Evolutionary conservation across 2,888 invertebrate genomes (phyloP).

Genomic region (Watsonalla binaria): DNA sequence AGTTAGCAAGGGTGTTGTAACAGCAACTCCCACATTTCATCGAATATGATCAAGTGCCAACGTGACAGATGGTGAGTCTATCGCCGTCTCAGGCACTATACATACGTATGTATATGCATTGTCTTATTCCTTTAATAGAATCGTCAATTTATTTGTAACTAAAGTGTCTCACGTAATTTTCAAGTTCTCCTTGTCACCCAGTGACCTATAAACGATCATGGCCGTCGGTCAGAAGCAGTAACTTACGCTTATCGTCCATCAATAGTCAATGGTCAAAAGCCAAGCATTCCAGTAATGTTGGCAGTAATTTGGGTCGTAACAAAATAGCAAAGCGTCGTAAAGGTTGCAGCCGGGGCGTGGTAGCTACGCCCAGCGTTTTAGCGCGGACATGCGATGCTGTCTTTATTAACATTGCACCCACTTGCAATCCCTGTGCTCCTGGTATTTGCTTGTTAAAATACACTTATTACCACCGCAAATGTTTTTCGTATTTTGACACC

Average conservation of each 20-base stretch:
- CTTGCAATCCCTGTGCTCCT: conserved; percentile 33
- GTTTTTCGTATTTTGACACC: neutral
- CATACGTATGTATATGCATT: too few species aligned
- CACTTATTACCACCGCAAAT: neutral
- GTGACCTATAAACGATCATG: too few species aligned
- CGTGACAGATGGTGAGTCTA: too few species aligned
- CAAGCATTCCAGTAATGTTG: neutral
- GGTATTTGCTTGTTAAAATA: conserved; percentile 20
- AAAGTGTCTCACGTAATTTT: too few species aligned
- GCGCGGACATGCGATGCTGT: conserved; percentile 52
- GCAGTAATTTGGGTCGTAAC: conserved; percentile 45
- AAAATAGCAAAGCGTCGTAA: conserved; percentile 54
- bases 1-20: too few species aligned
- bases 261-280: neutral
- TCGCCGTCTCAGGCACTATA: too few species aligned
- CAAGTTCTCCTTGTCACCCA: too few species aligned
- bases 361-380: conserved; percentile 66
- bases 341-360: conserved; percentile 59
- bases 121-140: too few species aligned
- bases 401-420: conserved; percentile 62
- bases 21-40: too few species aligned
- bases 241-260: neutral
- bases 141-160: too few species aligned
- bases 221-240: neutral
- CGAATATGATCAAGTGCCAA: too few species aligned